phyloP scores from a whole-genome alignment of 30 jellyfish, hydroid and myxozoan genomes.

The Nemopilema nomurai region DNA sequence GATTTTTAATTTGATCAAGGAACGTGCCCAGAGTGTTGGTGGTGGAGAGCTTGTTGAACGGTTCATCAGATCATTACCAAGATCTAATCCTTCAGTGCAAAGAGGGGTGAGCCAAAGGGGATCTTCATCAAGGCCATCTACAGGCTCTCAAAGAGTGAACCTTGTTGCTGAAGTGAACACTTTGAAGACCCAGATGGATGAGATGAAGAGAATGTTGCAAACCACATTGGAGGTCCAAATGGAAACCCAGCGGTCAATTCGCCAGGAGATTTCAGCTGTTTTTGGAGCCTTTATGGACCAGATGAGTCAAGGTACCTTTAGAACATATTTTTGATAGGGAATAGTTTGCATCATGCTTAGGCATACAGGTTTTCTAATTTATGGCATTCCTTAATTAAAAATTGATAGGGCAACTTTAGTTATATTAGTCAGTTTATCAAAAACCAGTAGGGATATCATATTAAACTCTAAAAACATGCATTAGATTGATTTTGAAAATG shows the following conservation, averaged over 20 bases:
- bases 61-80: conserved; percentile 73
- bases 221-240: conserved; percentile 79
- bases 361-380: background rate
- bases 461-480: too few relatives aligned
- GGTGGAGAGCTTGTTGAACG: conserved; percentile 74
- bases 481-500: too few relatives aligned
- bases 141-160: conserved; percentile 10
- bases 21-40: conserved; percentile 66
- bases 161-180: conserved; percentile 48
- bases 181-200: conserved; percentile 65
- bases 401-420: too few relatives aligned
- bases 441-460: too few relatives aligned
- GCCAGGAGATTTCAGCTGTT: conserved; percentile 92
- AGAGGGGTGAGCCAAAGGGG: background rate
- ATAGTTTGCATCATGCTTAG: background rate
- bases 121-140: conserved; percentile 1
- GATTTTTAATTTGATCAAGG: background rate
- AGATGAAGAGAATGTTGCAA: conserved; percentile 79
- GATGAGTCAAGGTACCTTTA: conserved; percentile 56
- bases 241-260: conserved; percentile 88
- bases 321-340: too few relatives aligned
- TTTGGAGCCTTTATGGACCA: conserved; percentile 78
- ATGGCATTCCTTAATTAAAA: too few relatives aligned
- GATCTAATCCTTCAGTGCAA: background rate
- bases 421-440: too few relatives aligned